phyloP scores from a whole-genome alignment of 2,113 vertebrate genomes.

The Mohoua ochrocephala region DNA sequence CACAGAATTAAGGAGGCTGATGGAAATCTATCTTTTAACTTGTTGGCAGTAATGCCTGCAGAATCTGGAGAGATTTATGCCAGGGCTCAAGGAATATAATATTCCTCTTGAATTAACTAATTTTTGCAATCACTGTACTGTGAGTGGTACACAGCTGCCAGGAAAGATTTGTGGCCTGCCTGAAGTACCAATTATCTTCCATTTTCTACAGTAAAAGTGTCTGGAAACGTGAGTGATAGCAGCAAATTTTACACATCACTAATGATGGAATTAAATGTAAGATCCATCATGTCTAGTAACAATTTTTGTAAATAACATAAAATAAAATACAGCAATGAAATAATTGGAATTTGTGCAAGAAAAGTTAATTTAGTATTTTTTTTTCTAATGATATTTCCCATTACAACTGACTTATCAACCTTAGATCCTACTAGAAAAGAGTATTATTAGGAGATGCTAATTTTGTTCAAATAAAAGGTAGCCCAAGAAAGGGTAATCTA shows the following conservation, averaged over 20 bases:
- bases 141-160: slow-evolving; percentile 65
- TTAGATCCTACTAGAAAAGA: neutral
- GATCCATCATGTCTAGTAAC: slow-evolving; percentile 25
- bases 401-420: neutral
- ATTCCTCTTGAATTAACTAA: slow-evolving; percentile 74
- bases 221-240: slow-evolving; percentile 55
- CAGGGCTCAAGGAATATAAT: slow-evolving; percentile 50
- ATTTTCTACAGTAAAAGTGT: slow-evolving; percentile 66
- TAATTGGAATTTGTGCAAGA: neutral
- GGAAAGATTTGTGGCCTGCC: slow-evolving; percentile 66
- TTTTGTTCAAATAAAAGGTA: neutral
- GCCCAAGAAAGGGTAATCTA: neutral
- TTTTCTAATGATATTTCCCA: neutral
- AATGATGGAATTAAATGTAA: slow-evolving; percentile 55
- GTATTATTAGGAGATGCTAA: neutral
- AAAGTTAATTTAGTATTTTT: neutral
- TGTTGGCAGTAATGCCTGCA: slow-evolving; percentile 24
- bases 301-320: slow-evolving; percentile 58
- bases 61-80: slow-evolving; percentile 52
- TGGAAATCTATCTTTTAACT: slow-evolving; percentile 38
- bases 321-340: neutral
- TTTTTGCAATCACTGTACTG: slow-evolving; percentile 69
- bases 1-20: slow-evolving; percentile 31
- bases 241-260: slow-evolving; percentile 66
- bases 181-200: slow-evolving; percentile 70